These are phyloP conservation scores for Genyomyrus donnyi DNA, from an alignment of 2,113 vertebrate genomes.

Conservation along the genomic window DNA sequence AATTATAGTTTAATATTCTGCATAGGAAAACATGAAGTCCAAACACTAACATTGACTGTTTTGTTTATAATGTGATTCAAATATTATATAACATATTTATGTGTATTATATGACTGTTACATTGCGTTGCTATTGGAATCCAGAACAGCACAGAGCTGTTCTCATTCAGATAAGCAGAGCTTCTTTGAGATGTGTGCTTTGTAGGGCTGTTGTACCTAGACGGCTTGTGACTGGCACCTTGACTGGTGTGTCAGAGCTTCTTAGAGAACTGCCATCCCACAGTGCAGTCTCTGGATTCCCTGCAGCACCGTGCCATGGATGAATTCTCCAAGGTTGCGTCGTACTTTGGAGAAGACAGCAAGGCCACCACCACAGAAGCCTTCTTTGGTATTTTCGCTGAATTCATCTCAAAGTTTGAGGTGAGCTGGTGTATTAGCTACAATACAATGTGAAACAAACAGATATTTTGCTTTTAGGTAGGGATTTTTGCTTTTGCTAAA, in stretches of 20 bases:
- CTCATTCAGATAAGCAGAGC: background rate
- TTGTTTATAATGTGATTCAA: background rate
- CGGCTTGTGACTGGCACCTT: slow-evolving; percentile 41
- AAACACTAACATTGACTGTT: background rate
- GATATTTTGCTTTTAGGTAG: background rate
- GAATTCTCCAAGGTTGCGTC: slow-evolving; percentile 82
- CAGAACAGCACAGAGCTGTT: background rate
- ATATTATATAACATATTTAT: background rate
- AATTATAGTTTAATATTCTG: background rate
- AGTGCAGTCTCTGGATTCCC: slow-evolving; percentile 76
- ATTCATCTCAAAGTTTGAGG: slow-evolving; percentile 95
- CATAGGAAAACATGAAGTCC: background rate
- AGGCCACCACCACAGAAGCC: slow-evolving; percentile 78
- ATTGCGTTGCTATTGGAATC: background rate
- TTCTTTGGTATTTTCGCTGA: slow-evolving; percentile 96
- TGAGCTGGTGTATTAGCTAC: slow-evolving; percentile 44
- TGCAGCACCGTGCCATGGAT: slow-evolving; percentile 82
- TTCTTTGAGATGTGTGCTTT: background rate
- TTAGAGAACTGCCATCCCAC: slow-evolving; percentile 85
- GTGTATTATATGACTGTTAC: background rate
- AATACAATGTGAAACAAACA: background rate
- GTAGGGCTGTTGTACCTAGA: background rate
- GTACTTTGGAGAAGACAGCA: slow-evolving; percentile 90
- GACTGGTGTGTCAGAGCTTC: slow-evolving; percentile 67
- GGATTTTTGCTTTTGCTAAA: background rate